Evolutionary conservation across 37 sponge, comb jelly and placozoan genomes (phyloP).

Genomic region (Axinella damicornis): DNA sequence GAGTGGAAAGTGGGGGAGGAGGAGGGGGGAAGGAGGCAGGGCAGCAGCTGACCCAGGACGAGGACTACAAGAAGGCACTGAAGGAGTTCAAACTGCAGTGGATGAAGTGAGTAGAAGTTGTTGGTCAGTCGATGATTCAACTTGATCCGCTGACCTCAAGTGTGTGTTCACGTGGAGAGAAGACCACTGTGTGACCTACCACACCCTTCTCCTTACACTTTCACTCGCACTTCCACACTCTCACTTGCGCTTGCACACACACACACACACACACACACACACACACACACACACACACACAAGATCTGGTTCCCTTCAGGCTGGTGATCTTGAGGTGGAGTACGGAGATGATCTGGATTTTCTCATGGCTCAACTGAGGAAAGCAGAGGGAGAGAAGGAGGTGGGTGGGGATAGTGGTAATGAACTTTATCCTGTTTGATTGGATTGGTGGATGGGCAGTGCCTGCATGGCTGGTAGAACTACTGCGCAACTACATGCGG

Average conservation of each 20-base stretch:
- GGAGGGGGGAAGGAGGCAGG: not conserved
- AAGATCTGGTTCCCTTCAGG: conserved; percentile 32
- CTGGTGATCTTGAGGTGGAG: conserved; percentile 41
- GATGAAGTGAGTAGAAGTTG: conserved; percentile 46
- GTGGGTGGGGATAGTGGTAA: too few relatives aligned
- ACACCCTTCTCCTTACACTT: too few relatives aligned
- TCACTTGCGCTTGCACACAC: too few relatives aligned
- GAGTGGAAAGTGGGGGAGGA: not conserved
- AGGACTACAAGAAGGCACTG: conserved; percentile 49
- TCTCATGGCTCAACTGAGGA: conserved; percentile 54
- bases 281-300: not conserved
- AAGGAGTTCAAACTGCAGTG: conserved; percentile 72
- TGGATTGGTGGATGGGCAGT: too few relatives aligned
- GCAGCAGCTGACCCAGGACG: not conserved
- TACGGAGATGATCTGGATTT: conserved; percentile 54
- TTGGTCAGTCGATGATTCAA: too few relatives aligned
- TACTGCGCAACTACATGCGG: too few relatives aligned
- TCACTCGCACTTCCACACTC: too few relatives aligned
- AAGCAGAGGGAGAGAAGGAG: conserved; percentile 22
- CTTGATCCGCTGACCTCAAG: too few relatives aligned
- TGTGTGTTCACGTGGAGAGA: too few relatives aligned
- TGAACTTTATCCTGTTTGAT: too few relatives aligned
- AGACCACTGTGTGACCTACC: too few relatives aligned
- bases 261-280: not conserved
- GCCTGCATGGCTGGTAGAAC: too few relatives aligned